Conservation (phyloP, 2,888 invertebrate genomes). For the Himalopsyche japonica region DNA sequence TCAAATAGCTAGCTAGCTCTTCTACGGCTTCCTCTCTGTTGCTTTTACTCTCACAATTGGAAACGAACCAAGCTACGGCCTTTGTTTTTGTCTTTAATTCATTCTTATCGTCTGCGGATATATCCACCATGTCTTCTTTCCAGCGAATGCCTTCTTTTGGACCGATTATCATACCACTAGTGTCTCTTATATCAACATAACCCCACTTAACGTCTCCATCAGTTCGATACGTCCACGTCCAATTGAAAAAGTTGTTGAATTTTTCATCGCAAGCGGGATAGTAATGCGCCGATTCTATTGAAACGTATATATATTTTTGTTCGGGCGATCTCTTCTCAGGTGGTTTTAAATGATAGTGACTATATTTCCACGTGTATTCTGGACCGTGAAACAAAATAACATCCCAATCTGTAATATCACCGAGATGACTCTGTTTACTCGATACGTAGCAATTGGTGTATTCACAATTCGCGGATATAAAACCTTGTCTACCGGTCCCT, state of each 20-base stretch:
- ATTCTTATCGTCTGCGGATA: constrained; percentile 43
- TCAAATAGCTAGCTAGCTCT: constrained; percentile 44
- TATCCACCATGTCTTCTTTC: constrained; percentile 44
- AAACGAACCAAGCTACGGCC: constrained; percentile 53
- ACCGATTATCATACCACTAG: constrained; percentile 47
- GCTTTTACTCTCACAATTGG: constrained; percentile 47
- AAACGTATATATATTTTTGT: constrained; percentile 53
- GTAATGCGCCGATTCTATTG: constrained; percentile 53
- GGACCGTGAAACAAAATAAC: constrained; percentile 48
- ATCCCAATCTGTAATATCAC: constrained; percentile 45
- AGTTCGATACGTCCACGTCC: constrained; percentile 54
- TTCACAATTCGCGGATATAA: constrained; percentile 46
- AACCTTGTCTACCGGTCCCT: constrained; percentile 44
- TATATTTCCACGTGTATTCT: constrained; percentile 42
- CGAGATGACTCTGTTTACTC: constrained; percentile 41
- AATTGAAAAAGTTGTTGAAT: constrained; percentile 54
- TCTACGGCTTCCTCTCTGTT: constrained; percentile 42
- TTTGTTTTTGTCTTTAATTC: constrained; percentile 48
- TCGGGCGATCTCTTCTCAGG: constrained; percentile 43
- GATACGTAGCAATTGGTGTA: constrained; percentile 50
- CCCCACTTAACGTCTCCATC: constrained; percentile 52
- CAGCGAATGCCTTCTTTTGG: constrained; percentile 51
- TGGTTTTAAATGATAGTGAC: neutral
- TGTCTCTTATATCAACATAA: constrained; percentile 49
- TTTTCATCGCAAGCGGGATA: constrained; percentile 48